These are phyloP conservation scores for Piprites chloris DNA, from an alignment of 2,113 vertebrate genomes.

Conservation along the genomic window DNA sequence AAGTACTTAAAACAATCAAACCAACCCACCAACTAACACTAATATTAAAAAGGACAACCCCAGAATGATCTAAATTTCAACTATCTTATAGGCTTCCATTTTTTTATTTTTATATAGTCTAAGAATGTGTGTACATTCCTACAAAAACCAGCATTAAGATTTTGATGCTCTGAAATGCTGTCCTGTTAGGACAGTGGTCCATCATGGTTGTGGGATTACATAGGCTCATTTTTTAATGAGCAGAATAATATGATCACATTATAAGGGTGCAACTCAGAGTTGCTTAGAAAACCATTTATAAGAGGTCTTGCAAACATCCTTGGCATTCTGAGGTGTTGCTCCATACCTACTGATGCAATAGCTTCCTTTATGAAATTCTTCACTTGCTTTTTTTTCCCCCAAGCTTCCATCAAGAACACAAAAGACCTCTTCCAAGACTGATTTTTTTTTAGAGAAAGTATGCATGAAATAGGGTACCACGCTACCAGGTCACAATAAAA, in stretches of 20 bases:
- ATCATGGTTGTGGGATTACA: not conserved
- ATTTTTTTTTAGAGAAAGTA: not conserved
- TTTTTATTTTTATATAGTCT: not conserved
- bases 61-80: not conserved
- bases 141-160: not conserved
- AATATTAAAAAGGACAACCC: fast-evolving
- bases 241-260: not conserved
- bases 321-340: not conserved
- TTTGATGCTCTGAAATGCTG: not conserved
- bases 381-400: not conserved
- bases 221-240: not conserved
- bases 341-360: not conserved
- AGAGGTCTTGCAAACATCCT: not conserved
- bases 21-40: too few species aligned
- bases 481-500: not conserved
- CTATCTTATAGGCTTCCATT: not conserved
- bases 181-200: not conserved
- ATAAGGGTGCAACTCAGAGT: not conserved
- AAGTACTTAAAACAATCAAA: not conserved
- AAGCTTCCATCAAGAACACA: not conserved
- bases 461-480: not conserved
- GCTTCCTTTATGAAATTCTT: not conserved
- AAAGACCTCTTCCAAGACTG: not conserved
- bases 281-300: not conserved
- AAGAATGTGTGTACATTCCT: not conserved